These are phyloP conservation scores for Micrasema longulum DNA, from an alignment of 1,140 invertebrate species.

Conservation along the genomic window DNA sequence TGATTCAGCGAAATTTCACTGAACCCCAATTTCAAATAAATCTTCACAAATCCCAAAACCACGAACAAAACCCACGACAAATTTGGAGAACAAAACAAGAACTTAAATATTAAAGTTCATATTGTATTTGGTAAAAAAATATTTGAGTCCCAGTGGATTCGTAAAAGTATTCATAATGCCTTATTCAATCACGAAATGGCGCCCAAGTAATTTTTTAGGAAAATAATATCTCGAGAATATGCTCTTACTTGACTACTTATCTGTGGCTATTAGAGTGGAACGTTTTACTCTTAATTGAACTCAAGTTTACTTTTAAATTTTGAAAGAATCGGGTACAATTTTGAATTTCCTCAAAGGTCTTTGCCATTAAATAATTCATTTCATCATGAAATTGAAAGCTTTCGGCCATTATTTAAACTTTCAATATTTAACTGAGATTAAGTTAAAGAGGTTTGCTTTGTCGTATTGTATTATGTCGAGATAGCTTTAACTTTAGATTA, in stretches of 20 bases:
- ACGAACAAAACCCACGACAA: too few species aligned
- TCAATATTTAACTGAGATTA: conserved; percentile 32
- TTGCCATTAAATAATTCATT: conserved; percentile 33
- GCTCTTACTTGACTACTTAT: conserved; percentile 22
- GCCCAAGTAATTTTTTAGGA: too few species aligned
- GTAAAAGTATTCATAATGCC: too few species aligned
- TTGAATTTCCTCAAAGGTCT: conserved; percentile 29
- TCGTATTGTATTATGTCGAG: conserved; percentile 6
- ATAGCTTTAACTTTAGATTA: too few species aligned
- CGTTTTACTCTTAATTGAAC: conserved; percentile 28
- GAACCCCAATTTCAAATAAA: too few species aligned
- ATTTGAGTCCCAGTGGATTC: too few species aligned
- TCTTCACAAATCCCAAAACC: too few species aligned
- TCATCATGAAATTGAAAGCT: conserved; percentile 37
- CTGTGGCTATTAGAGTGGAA: conserved; percentile 18
- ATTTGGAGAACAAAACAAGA: too few species aligned
- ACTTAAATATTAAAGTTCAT: too few species aligned
- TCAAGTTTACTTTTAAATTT: conserved; percentile 33
- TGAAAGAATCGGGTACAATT: conserved; percentile 28
- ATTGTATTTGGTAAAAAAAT: too few species aligned
- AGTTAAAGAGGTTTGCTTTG: conserved; percentile 26
- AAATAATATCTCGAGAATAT: not conserved
- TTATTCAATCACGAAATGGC: too few species aligned
- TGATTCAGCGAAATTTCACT: too few species aligned
- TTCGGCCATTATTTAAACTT: conserved; percentile 31